Evolutionary conservation across 2,797 vertebrate genomes (phyloP).

Genomic region (Coreius guichenoti): DNA sequence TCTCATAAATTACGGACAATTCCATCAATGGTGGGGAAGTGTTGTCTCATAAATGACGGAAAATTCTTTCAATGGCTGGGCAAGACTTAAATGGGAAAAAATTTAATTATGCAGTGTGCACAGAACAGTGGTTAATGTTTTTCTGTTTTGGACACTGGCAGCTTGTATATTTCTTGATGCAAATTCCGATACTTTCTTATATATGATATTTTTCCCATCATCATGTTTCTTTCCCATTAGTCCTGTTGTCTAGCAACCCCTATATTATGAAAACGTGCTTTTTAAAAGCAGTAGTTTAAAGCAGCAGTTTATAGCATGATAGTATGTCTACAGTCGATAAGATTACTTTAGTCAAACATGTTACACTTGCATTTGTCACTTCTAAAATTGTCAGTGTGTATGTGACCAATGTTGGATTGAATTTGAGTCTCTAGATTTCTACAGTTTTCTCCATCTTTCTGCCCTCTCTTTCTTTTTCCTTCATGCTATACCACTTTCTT

Average conservation of each 20-base stretch:
- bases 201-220: neutral
- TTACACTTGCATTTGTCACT: neutral
- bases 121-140: too few species aligned
- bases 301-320: neutral
- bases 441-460: neutral
- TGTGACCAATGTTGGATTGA: neutral
- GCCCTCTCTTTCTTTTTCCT: conserved; percentile 12
- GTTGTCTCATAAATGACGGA: too few species aligned
- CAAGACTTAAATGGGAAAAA: too few species aligned
- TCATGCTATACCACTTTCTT: conserved; percentile 27
- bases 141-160: too few species aligned
- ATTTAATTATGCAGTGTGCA: too few species aligned
- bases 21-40: too few species aligned
- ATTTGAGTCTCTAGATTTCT: neutral
- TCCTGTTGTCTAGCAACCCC: neutral
- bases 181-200: neutral
- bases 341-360: too few species aligned
- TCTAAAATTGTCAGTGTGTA: neutral
- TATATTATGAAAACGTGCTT: neutral
- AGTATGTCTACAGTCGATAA: neutral
- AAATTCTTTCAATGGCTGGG: too few species aligned
- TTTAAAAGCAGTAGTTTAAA: neutral
- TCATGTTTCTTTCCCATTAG: neutral
- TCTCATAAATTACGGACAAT: too few species aligned
- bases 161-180: neutral